These are phyloP conservation scores for Drosophila kambysellisi DNA, from an alignment of 2,888 invertebrate species.

Conservation along the genomic window DNA sequence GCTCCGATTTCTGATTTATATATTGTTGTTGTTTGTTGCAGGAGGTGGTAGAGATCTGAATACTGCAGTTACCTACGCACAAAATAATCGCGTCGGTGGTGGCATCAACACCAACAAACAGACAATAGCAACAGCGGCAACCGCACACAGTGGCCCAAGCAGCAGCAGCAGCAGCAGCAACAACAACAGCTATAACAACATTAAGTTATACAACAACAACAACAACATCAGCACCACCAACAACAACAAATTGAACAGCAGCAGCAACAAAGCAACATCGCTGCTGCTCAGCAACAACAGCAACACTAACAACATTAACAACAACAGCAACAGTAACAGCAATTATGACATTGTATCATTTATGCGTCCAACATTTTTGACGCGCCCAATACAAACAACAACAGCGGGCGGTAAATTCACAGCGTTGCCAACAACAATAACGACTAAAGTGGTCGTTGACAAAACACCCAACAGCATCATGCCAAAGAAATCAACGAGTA, in stretches of 20 bases:
- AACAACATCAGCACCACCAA: constrained; percentile 49
- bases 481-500: constrained; percentile 73
- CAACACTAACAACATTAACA: constrained; percentile 46
- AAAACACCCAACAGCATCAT: constrained; percentile 65
- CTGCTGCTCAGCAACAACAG: constrained; percentile 39
- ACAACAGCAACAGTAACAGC: constrained; percentile 25
- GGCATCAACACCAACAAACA: constrained; percentile 64
- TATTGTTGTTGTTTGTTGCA: constrained; percentile 77
- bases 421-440: constrained; percentile 55
- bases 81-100: constrained; percentile 84
- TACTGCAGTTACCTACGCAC: constrained; percentile 90
- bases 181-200: constrained; percentile 48
- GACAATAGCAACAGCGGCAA: constrained; percentile 27
- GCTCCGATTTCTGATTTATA: not conserved
- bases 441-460: constrained; percentile 40
- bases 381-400: constrained; percentile 55
- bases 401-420: constrained; percentile 54
- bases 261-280: constrained; percentile 35
- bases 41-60: constrained; percentile 95
- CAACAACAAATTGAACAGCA: constrained; percentile 49
- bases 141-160: constrained; percentile 12
- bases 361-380: constrained; percentile 40
- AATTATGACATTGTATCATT: constrained; percentile 24
- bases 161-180: constrained; percentile 50
- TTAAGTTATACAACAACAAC: constrained; percentile 59